Evolutionary conservation across 1,140 invertebrate genomes (phyloP).

Genomic region (Drosophila rhopaloa): DNA sequence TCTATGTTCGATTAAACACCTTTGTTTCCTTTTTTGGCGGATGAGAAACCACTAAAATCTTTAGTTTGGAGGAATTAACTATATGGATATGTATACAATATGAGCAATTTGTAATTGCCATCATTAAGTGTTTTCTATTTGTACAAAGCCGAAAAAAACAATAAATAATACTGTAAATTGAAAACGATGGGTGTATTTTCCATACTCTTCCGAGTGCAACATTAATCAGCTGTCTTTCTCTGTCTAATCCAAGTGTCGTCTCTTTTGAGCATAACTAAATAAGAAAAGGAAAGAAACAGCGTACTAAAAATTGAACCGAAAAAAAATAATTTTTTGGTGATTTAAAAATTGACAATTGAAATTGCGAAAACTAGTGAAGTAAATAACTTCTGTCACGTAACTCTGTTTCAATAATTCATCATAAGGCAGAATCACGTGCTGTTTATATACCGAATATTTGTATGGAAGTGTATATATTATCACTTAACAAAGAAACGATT

Average conservation of each 20-base stretch:
- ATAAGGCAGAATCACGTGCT: not conserved
- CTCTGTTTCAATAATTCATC: not conserved
- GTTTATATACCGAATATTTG: not conserved
- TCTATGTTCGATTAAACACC: constrained; percentile 9
- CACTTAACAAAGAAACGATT: too few species aligned
- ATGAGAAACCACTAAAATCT: constrained; percentile 31
- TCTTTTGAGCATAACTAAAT: not conserved
- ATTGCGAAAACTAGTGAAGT: too few species aligned
- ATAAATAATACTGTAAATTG: constrained; percentile 50
- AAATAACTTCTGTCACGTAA: not conserved
- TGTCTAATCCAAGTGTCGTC: not conserved
- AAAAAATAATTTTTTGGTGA: too few species aligned
- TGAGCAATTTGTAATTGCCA: constrained; percentile 55
- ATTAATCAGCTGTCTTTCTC: not conserved
- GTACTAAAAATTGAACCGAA: not conserved
- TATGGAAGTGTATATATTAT: not conserved
- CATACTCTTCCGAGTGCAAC: not conserved
- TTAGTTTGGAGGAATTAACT: constrained; percentile 24
- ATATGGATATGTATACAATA: constrained; percentile 30
- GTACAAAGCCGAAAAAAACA: constrained; percentile 65
- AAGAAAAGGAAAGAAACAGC: not conserved
- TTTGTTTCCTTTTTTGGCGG: constrained; percentile 9
- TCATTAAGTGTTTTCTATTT: constrained; percentile 81
- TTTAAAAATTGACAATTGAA: too few species aligned
- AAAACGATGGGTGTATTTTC: not conserved